Base-by-base conservation (phyloP, 2,797 vertebrate genomes). In the Crenuchus spilurus region DNA sequence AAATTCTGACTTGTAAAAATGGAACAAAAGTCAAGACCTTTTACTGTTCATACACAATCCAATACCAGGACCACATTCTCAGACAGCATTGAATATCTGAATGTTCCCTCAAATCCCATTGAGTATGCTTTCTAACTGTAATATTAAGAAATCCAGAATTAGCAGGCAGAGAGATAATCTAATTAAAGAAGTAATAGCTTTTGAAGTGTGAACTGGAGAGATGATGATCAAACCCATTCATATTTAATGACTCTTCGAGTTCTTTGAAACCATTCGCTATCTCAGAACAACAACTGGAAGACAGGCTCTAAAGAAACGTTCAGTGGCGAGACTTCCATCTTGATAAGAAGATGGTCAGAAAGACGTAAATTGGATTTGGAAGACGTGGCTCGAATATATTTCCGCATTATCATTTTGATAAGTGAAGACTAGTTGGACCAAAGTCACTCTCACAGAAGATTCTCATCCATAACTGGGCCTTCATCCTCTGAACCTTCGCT, bases 151-250 rank as follows among this genome's bases (percentile, higher is more conserved):
- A 76, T 81, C 81, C 84, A 80, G 85, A 89, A 88, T 87, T 85
- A 87, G 84, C 85, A 57, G 49, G 28, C 41, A 24, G 84, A 87
- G 85, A 84, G 84, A 87, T 73, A 81, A 76, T 84, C 85, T 90
- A 87, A 90, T 88, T 84, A 90, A 87, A 86, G 84, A 86, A 90
- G 88, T 87, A 89, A 89, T 88, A 87, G 86, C 85, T 70, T 84
- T 55, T 46, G 39, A 57, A 74, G 62, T 26, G 22, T 61, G 49
- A 83, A 82, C 82, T 75, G 52, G 66, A 73, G 80, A 84, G 73
- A 76, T 70, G 64, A 79, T 79, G 79, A 82, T 35, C 26, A 48
- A 77, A 58, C 72, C 24, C 79, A 75, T 66, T 26, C 42, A 58
- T 74, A 55, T 57, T 75, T 51, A 51, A 72, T 79, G n/a, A 24